Percentiles rank a stretch among this genome's conserved stretches.
These are phyloP conservation scores for Bombus picipes DNA, from an alignment of 1,140 invertebrate genomes.

Conservation along the genomic window DNA sequence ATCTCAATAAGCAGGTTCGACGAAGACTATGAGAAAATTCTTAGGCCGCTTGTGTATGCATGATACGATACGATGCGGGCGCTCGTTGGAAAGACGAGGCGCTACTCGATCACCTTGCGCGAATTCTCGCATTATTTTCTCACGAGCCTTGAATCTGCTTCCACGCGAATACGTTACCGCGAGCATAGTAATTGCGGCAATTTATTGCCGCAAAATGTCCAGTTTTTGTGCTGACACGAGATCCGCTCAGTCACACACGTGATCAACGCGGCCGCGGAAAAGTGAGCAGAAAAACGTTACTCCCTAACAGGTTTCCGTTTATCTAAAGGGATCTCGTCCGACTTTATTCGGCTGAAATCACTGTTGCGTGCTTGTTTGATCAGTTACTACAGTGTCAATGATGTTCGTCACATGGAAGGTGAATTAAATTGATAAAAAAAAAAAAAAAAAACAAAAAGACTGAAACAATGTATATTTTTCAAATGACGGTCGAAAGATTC, in stretches of 20 bases:
- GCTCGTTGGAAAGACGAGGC: constrained; percentile 40
- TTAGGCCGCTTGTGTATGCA: constrained; percentile 29
- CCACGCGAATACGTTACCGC: constrained; percentile 38
- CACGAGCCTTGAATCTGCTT: constrained; percentile 52
- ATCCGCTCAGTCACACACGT: neutral
- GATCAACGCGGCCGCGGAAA: constrained; percentile 20
- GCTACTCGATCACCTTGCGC: constrained; percentile 70
- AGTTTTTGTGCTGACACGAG: constrained; percentile 37
- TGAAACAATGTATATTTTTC: neutral
- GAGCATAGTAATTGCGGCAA: constrained; percentile 44
- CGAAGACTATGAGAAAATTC: constrained; percentile 67
- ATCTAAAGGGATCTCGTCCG: constrained; percentile 6
- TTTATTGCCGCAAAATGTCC: constrained; percentile 41
- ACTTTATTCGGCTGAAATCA: neutral
- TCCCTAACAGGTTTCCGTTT: constrained; percentile 16
- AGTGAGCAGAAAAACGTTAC: neutral
- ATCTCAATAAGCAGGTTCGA: constrained; percentile 53
- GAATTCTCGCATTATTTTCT: constrained; percentile 70
- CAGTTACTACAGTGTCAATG: neutral
- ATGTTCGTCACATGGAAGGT: neutral
- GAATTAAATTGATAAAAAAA: neutral
- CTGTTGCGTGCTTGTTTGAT: neutral
- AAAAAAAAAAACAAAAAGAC: neutral
- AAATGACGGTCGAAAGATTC: neutral
- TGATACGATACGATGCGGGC: constrained; percentile 39